Evolutionary conservation across 2,113 vertebrate genomes (phyloP).

Genomic region (Morone chrysops): DNA sequence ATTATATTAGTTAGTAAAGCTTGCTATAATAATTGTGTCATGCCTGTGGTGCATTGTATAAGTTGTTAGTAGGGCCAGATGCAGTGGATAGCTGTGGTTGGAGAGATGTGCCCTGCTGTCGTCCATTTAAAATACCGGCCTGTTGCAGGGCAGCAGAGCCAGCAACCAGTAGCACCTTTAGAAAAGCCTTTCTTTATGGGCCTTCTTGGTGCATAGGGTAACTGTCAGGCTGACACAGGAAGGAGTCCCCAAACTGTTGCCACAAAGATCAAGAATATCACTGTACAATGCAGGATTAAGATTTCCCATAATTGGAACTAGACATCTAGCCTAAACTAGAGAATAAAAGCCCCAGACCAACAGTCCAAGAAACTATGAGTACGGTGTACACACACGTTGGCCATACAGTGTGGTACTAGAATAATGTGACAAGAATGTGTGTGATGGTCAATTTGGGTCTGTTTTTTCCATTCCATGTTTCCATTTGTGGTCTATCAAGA

Average conservation of each 20-base stretch:
- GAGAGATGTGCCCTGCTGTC: neutral
- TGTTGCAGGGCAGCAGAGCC: neutral
- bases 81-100: too few relatives aligned
- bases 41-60: neutral
- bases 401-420: neutral
- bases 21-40: too few relatives aligned
- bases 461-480: neutral
- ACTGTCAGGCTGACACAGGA: neutral
- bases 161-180: neutral
- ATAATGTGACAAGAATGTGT: neutral
- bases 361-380: neutral
- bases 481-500: neutral
- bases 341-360: neutral
- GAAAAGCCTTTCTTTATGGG: neutral
- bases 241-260: neutral
- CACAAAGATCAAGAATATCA: neutral
- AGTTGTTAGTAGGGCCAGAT: neutral
- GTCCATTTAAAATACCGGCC: neutral
- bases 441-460: neutral
- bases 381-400: neutral
- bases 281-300: neutral
- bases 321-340: neutral
- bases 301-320: neutral
- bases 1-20: neutral
- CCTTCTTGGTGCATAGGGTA: neutral